Percentiles rank a stretch among this genome's conserved stretches.
Evolutionary conservation across 2,113 vertebrate species (phyloP).

Genomic region (Corvus cornix): DNA sequence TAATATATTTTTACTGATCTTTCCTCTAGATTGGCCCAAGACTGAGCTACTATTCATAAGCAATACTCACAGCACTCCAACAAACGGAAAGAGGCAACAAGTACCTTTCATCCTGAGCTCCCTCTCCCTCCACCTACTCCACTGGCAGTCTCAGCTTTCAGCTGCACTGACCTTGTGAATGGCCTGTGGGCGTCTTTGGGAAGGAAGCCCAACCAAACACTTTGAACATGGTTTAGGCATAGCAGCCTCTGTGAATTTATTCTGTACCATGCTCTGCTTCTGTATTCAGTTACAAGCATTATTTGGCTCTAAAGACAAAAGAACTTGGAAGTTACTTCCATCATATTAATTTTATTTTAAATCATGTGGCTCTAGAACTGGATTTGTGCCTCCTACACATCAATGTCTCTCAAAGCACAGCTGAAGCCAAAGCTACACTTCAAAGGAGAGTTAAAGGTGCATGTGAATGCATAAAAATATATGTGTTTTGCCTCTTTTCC

Average conservation of each 20-base stretch:
- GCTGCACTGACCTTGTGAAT: background rate
- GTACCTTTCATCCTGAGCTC: background rate
- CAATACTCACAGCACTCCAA: background rate
- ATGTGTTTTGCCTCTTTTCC: background rate
- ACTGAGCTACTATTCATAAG: background rate
- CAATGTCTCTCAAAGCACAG: background rate
- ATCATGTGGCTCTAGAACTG: background rate
- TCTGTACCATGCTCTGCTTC: background rate
- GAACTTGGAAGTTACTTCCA: background rate
- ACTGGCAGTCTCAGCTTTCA: background rate
- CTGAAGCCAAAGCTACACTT: background rate
- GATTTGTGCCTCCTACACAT: background rate
- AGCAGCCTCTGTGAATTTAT: background rate
- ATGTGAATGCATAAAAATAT: background rate
- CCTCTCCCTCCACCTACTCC: background rate
- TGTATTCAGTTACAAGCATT: background rate
- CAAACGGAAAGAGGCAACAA: background rate
- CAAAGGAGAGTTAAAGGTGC: background rate
- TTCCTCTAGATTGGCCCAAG: background rate
- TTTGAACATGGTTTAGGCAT: background rate
- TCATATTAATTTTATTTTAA: background rate
- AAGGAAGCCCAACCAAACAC: background rate
- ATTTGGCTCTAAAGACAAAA: background rate
- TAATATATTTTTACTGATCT: background rate
- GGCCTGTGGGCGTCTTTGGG: background rate